phyloP scores from a whole-genome alignment of 2,888 invertebrate genomes.

The Drosophila setosimentum region DNA sequence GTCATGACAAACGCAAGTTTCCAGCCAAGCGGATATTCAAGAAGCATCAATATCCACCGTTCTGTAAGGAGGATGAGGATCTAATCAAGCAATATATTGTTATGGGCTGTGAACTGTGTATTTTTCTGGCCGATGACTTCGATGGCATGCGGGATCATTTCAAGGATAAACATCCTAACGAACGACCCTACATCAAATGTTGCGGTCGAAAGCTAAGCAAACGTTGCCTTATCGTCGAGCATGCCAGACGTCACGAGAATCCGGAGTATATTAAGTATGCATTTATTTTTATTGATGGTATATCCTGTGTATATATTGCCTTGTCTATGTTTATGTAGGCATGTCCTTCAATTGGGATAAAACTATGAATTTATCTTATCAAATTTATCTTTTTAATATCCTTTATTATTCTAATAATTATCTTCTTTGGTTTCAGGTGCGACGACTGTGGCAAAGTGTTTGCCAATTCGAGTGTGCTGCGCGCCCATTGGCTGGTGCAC shows the following conservation, averaged over 20 bases:
- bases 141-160: constrained; percentile 82
- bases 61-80: constrained; percentile 74
- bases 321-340: neutral
- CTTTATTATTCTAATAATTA: no score
- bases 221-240: constrained; percentile 83
- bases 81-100: constrained; percentile 83
- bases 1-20: constrained; percentile 37
- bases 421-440: constrained; percentile 66
- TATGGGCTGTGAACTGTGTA: constrained; percentile 83
- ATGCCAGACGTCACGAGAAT: constrained; percentile 84
- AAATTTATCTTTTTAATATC: no score
- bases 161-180: constrained; percentile 73
- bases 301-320: neutral
- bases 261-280: constrained; percentile 84
- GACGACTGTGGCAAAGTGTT: constrained; percentile 83
- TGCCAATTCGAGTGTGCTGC: constrained; percentile 82
- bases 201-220: constrained; percentile 84
- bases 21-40: constrained; percentile 51
- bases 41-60: constrained; percentile 69
- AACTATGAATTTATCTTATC: no score
- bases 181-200: constrained; percentile 81
- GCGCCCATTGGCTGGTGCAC: constrained; percentile 81
- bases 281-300: neutral
- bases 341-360: no score
- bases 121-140: constrained; percentile 78